phyloP scores from a whole-genome alignment of 2,113 vertebrate genomes.

The Myiagra hebetior region DNA sequence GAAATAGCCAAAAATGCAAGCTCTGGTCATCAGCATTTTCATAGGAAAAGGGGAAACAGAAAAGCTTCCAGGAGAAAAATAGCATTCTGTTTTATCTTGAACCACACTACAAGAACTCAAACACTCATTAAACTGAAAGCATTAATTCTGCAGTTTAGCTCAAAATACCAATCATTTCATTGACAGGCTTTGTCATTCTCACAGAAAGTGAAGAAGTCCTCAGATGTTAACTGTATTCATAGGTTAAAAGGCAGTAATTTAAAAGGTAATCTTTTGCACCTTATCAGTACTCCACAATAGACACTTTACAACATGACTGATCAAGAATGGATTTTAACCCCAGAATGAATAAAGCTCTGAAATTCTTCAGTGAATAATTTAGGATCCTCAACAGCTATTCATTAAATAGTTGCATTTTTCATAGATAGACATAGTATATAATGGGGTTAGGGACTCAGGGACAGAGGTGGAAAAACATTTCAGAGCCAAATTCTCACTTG shows the following conservation, averaged over 20 bases:
- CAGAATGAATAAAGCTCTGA: background rate
- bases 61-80: background rate
- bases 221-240: background rate
- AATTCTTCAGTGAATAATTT: background rate
- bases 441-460: background rate
- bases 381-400: background rate
- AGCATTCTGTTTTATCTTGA: background rate
- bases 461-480: background rate
- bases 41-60: background rate
- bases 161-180: background rate
- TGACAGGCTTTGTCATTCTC: background rate
- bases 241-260: conserved; percentile 19
- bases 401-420: background rate
- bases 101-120: background rate
- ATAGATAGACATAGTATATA: background rate
- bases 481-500: background rate
- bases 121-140: background rate
- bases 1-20: background rate
- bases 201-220: background rate
- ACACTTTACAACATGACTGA: background rate
- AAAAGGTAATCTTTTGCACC: conserved; percentile 1
- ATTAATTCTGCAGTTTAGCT: background rate
- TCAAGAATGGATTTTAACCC: background rate
- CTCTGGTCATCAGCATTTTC: background rate
- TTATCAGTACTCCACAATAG: background rate